Base-by-base conservation (phyloP, 2,797 vertebrate genomes). In the Oceanodroma leucorhoa region DNA sequence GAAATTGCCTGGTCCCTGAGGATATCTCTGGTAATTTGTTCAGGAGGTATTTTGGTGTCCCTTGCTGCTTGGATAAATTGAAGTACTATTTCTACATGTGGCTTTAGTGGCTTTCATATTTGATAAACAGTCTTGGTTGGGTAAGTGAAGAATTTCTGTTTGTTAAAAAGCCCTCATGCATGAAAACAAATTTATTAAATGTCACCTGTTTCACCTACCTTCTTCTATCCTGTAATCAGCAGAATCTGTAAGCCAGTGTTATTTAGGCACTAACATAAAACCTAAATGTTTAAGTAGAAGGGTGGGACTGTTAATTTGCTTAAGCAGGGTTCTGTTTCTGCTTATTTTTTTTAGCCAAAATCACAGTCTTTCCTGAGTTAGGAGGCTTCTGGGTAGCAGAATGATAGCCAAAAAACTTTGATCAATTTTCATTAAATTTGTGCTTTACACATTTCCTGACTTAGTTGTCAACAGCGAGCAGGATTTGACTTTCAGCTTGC, bases 401-500 rank as follows among this genome's bases (percentile, higher is more conserved):
- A 57, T 57, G 43, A 54, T 83, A 53, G 23, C 26, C 29, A 79
- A 11, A 34, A 66, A 62, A 76, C 57, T 94, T 72, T 80, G 53
- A 80, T 79, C n/a, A 64, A 22, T 89, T 92, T 51, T 62, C 21
- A 38, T 72, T 89, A 32, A 1, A 0, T 83, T 75, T 89, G 23
- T 85, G 38, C 53, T 12, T 89, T 75, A 27, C 53, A 20, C 0
- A 0, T 95, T 93, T 94, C 36, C 45, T 65, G 61, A 32, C 50
- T 80, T 76, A 50, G 66, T 24, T 92, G 75, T 87, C 87, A 88
- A 21, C 61, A 80, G 61, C 12, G 7, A 83, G 48, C n/a, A 67
- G 51, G 69, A 53, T 93, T 94, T 92, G 61, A 89, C 64, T 92
- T 94, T 48, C 36, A 92, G 19, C 46, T 91, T 94, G 57, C 50